Evolutionary conservation across 2,797 vertebrate genomes (phyloP).

Genomic region (Microctenopoma lineatum): DNA sequence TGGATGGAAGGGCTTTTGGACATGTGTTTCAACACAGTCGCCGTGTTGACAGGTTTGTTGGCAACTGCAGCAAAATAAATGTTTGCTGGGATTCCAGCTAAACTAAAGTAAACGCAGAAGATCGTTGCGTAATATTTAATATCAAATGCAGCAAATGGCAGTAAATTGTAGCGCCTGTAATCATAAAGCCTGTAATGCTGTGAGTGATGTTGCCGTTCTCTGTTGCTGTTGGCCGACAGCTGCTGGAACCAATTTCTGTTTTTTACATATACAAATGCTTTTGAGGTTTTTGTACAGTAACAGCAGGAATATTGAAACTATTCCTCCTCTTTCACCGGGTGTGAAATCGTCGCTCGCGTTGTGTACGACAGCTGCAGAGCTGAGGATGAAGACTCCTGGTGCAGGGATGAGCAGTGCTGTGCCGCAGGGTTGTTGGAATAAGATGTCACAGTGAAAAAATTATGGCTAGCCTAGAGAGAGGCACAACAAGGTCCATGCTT

Average conservation of each 20-base stretch:
- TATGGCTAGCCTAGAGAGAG: slow-evolving; percentile 55
- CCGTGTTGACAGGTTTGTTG: slow-evolving; percentile 24
- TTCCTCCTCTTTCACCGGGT: slow-evolving; percentile 43
- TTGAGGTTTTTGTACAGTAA: slow-evolving; percentile 41
- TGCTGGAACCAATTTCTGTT: background rate
- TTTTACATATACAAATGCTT: slow-evolving; percentile 20
- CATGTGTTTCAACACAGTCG: slow-evolving; percentile 26
- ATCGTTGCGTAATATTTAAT: background rate
- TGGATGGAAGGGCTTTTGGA: slow-evolving; percentile 16
- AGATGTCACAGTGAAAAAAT: slow-evolving; percentile 64
- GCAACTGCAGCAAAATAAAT: slow-evolving; percentile 16
- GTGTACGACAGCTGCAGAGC: slow-evolving; percentile 51
- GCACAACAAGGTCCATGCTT: slow-evolving; percentile 47
- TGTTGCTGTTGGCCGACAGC: slow-evolving; percentile 22
- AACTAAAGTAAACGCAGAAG: background rate
- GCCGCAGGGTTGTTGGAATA: slow-evolving; percentile 64
- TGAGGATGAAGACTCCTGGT: slow-evolving; percentile 50
- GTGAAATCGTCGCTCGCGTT: slow-evolving; percentile 52
- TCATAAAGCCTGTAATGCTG: background rate
- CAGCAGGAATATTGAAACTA: slow-evolving; percentile 34
- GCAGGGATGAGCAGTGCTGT: slow-evolving; percentile 28
- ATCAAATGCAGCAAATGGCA: no score
- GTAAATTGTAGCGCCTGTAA: background rate
- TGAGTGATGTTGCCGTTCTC: background rate
- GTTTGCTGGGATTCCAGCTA: background rate